These are phyloP conservation scores for Bryconaethiops microstoma DNA, from an alignment of 2,797 vertebrate genomes.

Conservation along the genomic window DNA sequence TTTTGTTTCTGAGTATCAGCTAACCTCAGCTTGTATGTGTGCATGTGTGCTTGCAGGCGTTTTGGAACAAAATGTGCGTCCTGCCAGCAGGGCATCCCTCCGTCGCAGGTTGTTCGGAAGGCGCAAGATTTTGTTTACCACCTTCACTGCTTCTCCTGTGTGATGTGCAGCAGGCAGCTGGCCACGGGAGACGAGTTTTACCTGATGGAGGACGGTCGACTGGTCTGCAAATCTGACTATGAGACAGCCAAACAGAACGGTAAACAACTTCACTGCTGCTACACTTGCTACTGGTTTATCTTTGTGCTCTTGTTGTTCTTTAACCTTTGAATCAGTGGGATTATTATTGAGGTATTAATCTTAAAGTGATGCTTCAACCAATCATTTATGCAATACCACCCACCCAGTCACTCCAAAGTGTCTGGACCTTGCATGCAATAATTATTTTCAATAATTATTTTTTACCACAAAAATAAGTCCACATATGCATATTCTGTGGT, in stretches of 20 bases:
- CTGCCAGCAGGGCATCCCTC: conserved; percentile 97
- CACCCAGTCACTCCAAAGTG: no score
- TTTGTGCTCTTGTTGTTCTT: background rate
- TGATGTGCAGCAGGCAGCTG: conserved; percentile 96
- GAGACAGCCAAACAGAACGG: conserved; percentile 98
- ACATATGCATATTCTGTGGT: no score
- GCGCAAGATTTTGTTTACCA: conserved; percentile 99
- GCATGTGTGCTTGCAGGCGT: conserved; percentile 77
- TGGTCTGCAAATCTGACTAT: conserved; percentile 98
- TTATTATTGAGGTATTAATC: background rate
- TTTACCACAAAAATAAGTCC: no score
- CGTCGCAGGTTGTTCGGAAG: conserved; percentile 96
- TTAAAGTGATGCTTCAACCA: no score
- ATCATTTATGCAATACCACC: no score
- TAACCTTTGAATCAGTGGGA: background rate
- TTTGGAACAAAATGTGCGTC: conserved; percentile 98
- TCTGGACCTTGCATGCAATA: no score
- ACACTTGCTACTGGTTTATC: background rate
- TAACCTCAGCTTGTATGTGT: conserved; percentile 16
- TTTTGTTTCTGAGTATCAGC: background rate
- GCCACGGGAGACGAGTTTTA: conserved; percentile 98
- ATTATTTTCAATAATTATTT: no score
- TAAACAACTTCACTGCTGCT: conserved; percentile 60
- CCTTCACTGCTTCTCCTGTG: conserved; percentile 96
- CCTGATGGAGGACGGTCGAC: conserved; percentile 96